Evolutionary conservation across 2,888 invertebrate species (phyloP).

Genomic region (Corythucha ciliata): DNA sequence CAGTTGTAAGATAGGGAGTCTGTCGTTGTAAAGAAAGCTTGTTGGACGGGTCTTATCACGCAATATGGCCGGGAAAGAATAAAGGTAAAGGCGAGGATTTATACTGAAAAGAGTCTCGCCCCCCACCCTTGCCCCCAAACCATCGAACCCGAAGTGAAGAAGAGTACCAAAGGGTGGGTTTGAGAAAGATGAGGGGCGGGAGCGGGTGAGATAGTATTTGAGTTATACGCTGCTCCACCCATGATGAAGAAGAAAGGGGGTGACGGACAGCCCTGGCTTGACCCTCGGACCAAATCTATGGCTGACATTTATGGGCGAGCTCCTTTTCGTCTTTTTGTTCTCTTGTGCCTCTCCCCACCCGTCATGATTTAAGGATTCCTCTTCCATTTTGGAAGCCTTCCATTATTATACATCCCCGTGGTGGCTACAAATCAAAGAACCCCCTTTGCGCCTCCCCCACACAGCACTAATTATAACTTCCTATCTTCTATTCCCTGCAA

Average conservation of each 20-base stretch:
- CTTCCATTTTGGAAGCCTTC: constrained; percentile 35
- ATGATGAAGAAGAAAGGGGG: constrained; percentile 18
- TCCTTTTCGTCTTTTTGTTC: constrained; percentile 33
- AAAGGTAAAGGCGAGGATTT: constrained; percentile 28
- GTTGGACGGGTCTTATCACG: constrained; percentile 27
- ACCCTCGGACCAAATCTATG: constrained; percentile 32
- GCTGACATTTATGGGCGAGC: constrained; percentile 33
- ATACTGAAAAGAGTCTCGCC: too few relatives aligned
- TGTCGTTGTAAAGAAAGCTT: constrained; percentile 26
- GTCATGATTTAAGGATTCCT: constrained; percentile 33
- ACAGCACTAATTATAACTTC: constrained; percentile 29
- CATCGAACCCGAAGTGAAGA: neutral
- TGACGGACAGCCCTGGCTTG: constrained; percentile 31
- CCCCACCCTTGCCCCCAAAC: too few relatives aligned
- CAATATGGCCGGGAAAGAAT: constrained; percentile 30
- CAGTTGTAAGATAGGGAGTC: constrained; percentile 13
- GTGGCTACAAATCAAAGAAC: constrained; percentile 31
- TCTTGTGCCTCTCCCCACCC: constrained; percentile 19
- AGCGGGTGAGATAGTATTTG: constrained; percentile 29
- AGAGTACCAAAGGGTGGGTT: constrained; percentile 19
- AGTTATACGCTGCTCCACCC: constrained; percentile 24
- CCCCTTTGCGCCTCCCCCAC: constrained; percentile 17
- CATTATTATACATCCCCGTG: constrained; percentile 33
- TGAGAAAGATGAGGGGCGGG: constrained; percentile 4
- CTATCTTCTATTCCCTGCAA: constrained; percentile 23